phyloP scores from a whole-genome alignment of 2,113 vertebrate genomes.

The Cyanoliseus patagonus region DNA sequence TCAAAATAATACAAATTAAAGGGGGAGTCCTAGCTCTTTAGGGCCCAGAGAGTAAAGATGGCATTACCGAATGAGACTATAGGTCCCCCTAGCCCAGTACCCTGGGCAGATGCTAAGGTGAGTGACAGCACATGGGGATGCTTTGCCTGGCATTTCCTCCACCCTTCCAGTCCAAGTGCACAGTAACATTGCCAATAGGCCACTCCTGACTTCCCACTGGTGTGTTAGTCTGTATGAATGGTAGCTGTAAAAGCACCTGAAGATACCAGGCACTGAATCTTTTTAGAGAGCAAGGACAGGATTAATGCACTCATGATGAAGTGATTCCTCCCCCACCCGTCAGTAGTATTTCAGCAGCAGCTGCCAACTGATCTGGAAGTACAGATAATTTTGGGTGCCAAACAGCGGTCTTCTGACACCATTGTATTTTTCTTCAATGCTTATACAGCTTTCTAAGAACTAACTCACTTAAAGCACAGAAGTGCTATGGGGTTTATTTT shows the following conservation, averaged over 20 bases:
- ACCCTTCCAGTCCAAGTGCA: not conserved
- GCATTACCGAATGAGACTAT: not conserved
- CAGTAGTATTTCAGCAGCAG: not conserved
- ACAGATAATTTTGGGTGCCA: not conserved
- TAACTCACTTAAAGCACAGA: not conserved
- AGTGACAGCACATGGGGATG: not conserved
- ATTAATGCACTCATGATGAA: not conserved
- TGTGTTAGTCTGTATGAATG: not conserved
- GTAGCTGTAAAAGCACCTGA: not conserved
- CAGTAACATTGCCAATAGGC: not conserved
- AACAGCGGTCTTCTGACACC: not conserved
- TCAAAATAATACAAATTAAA: not conserved
- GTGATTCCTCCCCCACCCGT: rapidly evolving
- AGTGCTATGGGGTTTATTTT: not conserved
- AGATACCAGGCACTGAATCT: not conserved
- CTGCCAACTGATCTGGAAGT: not conserved
- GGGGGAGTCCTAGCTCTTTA: not conserved
- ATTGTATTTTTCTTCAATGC: not conserved
- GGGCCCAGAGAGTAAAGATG: not conserved
- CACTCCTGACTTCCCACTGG: not conserved
- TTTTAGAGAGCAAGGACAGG: not conserved
- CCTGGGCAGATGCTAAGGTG: not conserved
- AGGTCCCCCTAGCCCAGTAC: not conserved
- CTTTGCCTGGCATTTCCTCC: not conserved
- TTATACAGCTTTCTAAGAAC: not conserved